phyloP scores from a whole-genome alignment of 1,140 invertebrate species.

The Marisa cornuarietis region DNA sequence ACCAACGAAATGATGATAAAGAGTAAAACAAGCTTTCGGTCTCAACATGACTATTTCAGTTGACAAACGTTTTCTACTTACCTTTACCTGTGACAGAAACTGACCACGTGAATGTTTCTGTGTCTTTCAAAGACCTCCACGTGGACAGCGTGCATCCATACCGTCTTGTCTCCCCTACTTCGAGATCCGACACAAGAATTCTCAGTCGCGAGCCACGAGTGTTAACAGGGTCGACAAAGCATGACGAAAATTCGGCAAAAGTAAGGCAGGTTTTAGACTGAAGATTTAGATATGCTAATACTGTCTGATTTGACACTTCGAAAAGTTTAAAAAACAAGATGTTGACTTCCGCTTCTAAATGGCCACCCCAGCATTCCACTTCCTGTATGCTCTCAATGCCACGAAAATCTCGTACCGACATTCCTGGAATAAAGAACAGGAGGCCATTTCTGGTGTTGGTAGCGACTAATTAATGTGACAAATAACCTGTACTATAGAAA shows the following conservation, averaged over 20 bases:
- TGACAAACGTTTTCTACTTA: background rate
- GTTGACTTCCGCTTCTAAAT: conserved; percentile 6
- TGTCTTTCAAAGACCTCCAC: background rate
- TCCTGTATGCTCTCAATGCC: conserved; percentile 11
- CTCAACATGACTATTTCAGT: no score
- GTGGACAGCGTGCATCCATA: conserved; percentile 5
- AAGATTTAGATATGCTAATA: background rate
- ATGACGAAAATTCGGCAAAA: conserved; percentile 2
- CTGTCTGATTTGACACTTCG: background rate
- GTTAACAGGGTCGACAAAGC: background rate
- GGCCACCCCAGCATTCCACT: conserved; percentile 1
- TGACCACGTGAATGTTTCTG: background rate
- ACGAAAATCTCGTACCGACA: conserved; percentile 3
- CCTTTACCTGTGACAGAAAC: background rate
- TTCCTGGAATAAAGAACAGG: background rate
- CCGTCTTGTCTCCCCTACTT: background rate
- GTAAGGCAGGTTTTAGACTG: background rate
- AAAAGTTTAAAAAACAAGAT: conserved; percentile 8
- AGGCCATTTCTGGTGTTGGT: no score
- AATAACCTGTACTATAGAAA: no score
- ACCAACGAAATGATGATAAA: no score
- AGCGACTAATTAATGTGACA: no score
- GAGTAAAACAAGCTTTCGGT: no score
- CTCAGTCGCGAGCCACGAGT: background rate
- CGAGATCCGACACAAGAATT: conserved; percentile 1